Evolutionary conservation across 2,797 vertebrate genomes (phyloP).

Genomic region (Gouania willdenowi): DNA sequence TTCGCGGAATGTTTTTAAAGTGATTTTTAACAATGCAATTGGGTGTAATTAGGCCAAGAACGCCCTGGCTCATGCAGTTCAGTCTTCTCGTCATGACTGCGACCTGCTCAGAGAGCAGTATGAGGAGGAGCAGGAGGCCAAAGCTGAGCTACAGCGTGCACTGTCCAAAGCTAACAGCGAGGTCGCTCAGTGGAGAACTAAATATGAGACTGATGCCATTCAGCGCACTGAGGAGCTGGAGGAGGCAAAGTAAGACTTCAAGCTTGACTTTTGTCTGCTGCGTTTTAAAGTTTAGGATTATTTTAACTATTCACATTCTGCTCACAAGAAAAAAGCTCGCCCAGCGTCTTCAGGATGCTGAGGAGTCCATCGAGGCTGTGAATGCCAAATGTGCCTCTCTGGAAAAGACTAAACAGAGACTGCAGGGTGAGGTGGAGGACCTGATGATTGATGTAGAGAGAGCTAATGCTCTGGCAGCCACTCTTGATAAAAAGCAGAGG

Average conservation of each 20-base stretch:
- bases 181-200: slow-evolving; percentile 85
- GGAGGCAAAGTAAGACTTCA: slow-evolving; percentile 61
- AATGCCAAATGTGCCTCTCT: slow-evolving; percentile 73
- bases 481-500: slow-evolving; percentile 81
- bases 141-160: slow-evolving; percentile 80
- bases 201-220: slow-evolving; percentile 84
- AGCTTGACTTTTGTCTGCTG: too few relatives aligned
- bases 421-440: slow-evolving; percentile 83
- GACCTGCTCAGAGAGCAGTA: slow-evolving; percentile 84
- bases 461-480: slow-evolving; percentile 73
- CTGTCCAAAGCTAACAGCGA: slow-evolving; percentile 86
- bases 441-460: slow-evolving; percentile 82
- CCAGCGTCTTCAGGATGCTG: slow-evolving; percentile 83
- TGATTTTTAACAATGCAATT: accelerated
- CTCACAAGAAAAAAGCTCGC: slow-evolving; percentile 81
- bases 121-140: slow-evolving; percentile 83
- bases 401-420: slow-evolving; percentile 69
- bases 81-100: slow-evolving; percentile 82
- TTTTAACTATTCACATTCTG: not conserved
- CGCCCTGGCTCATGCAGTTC: slow-evolving; percentile 81
- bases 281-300: too few relatives aligned
- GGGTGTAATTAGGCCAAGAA: slow-evolving; percentile 78
- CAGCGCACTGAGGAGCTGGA: slow-evolving; percentile 69
- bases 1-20: too few relatives aligned
- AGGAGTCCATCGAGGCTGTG: slow-evolving; percentile 77